Evolutionary conservation across 1,140 invertebrate genomes (phyloP).

Genomic region (Sycophila sp.): DNA sequence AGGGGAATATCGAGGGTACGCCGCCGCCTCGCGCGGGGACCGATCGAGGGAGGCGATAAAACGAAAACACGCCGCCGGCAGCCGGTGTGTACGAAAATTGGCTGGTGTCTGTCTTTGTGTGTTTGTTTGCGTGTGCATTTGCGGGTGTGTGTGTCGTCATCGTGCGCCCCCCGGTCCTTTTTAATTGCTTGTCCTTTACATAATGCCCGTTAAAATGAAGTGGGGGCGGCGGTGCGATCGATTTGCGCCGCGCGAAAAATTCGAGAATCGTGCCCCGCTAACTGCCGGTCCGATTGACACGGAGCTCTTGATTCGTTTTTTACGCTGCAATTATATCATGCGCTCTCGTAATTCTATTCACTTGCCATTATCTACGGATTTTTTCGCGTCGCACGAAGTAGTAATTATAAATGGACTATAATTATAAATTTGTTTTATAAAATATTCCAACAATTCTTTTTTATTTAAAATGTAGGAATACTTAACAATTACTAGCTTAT

Average conservation of each 20-base stretch:
- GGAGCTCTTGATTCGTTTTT: background rate
- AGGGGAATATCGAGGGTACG: conserved; percentile 8
- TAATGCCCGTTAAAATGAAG: conserved; percentile 31
- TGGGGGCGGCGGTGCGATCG: background rate
- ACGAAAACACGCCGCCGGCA: background rate
- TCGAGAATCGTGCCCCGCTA: conserved; percentile 6
- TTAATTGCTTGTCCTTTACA: conserved; percentile 33
- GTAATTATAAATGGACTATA: too few species aligned
- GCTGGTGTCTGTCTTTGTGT: background rate
- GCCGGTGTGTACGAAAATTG: conserved; percentile 11
- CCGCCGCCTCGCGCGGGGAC: background rate
- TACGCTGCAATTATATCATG: background rate
- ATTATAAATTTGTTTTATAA: too few species aligned
- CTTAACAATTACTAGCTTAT: too few species aligned
- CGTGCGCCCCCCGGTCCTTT: conserved; percentile 4
- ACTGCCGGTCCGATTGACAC: conserved; percentile 3
- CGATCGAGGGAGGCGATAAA: conserved; percentile 9
- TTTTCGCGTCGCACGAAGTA: too few species aligned
- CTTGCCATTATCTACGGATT: too few species aligned
- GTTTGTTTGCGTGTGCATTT: background rate
- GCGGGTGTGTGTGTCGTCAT: background rate
- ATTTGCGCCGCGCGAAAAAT: background rate
- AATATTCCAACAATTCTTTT: too few species aligned
- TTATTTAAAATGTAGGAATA: too few species aligned
- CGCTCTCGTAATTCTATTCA: conserved; percentile 3